Conservation (phyloP, 2,888 invertebrate genomes). For the Rotaria sp. region DNA sequence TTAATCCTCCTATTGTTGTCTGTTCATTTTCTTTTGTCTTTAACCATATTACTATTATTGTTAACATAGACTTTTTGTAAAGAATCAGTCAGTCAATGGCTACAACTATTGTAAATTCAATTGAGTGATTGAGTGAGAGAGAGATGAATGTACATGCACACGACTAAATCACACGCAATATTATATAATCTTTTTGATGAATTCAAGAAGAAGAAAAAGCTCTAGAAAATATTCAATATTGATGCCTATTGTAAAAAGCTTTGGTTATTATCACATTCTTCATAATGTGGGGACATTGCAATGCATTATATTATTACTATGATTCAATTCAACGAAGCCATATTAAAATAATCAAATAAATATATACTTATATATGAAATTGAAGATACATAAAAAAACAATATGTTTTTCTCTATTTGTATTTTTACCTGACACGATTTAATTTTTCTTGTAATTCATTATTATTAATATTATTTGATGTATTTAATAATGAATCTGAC, state of each 20-base stretch:
- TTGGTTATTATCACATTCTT: neutral
- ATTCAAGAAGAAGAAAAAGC: neutral
- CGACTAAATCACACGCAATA: neutral
- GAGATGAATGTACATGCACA: neutral
- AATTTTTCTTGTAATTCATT: neutral
- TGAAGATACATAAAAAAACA: neutral
- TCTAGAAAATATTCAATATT: neutral
- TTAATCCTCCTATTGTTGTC: neutral
- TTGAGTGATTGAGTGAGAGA: neutral
- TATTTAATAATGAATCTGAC: too few species aligned
- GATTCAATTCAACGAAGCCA: neutral
- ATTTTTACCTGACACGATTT: neutral
- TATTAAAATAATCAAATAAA: neutral
- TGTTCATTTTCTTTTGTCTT: neutral
- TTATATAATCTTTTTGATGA: neutral
- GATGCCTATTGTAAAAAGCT: neutral
- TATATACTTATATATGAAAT: neutral
- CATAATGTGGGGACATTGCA: neutral
- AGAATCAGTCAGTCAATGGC: slow-evolving; percentile 9
- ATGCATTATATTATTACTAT: neutral
- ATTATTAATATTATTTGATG: neutral
- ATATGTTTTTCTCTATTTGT: too few species aligned
- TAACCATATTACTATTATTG: neutral
- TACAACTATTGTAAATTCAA: neutral
- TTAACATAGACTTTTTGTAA: neutral